Base-by-base conservation (phyloP, 1,140 invertebrate species). In the Trichogramma pretiosum region DNA sequence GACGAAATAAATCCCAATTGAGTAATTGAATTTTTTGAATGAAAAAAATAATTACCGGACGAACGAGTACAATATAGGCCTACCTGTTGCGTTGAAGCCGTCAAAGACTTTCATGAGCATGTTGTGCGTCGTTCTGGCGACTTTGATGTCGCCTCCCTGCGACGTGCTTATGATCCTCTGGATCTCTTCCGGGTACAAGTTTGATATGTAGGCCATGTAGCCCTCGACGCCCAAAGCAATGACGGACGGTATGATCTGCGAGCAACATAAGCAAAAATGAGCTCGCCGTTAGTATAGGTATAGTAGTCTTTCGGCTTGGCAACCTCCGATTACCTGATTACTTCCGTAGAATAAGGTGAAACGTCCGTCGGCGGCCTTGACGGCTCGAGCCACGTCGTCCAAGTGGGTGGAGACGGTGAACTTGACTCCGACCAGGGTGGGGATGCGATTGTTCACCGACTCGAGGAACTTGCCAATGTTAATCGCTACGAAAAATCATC, bases 361-460 rank as follows among this genome's bases (percentile, higher is more conserved):
- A 53, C 67, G 75, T 10, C 33, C 22, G 5, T 70, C 63, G 43
- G 72, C 67, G 2, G 71, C 72, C 37, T 73, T 66, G 9, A 84
- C 46, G 10, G 80, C 81, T 52, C 74, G 73, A 14, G 70, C 61
- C 7, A 74, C 82, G 60, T 83, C 78, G 38, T 78, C 76, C 14
- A 87, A 64, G 59, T 83, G 75, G 32, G 70, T 74, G 14, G 78
- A 78, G n/a, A n/a, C n/a, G 0, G 82, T 84, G 50, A 81, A 87
- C 63, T 87, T 88, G 13, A 88, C 74, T 1, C 87, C 87, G 24
- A 73, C 77, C 56, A 90, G 83, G 22, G 79, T 84, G 2, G 85
- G 78, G 37, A 90, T 77, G 28, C 68, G 57, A 1, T 68, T 62
- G 4, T 73, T 73, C 7, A 81, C 77, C 23, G 71, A 67, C 14